phyloP scores from a whole-genome alignment of 2,888 invertebrate genomes.

The Panopea generosa region DNA sequence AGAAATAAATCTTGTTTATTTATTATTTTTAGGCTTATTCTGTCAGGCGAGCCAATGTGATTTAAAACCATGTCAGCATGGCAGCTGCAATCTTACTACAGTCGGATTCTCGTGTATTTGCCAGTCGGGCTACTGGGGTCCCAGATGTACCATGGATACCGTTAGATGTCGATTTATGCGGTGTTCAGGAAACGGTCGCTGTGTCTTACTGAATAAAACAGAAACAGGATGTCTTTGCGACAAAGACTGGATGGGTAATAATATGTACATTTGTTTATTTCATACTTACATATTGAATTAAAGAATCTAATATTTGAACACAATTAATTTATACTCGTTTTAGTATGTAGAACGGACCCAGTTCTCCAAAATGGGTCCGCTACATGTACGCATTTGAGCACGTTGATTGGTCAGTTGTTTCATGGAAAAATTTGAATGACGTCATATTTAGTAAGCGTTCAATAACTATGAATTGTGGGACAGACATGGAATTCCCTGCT shows the following conservation, averaged over 20 bases:
- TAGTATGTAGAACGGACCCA: too few species aligned
- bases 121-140: slow-evolving; percentile 89
- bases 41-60: slow-evolving; percentile 89
- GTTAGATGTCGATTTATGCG: slow-evolving; percentile 35
- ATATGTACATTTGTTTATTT: too few species aligned
- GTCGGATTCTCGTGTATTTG: slow-evolving; percentile 88
- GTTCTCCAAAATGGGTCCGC: too few species aligned
- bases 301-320: too few species aligned
- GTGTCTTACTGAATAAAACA: slow-evolving; percentile 85
- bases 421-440: too few species aligned
- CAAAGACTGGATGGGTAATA: slow-evolving; percentile 90
- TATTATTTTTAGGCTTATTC: slow-evolving; percentile 23
- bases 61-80: slow-evolving; percentile 89
- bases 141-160: slow-evolving; percentile 88
- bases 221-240: slow-evolving; percentile 90
- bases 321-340: too few species aligned
- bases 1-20: neutral
- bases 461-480: too few species aligned
- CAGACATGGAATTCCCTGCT: too few species aligned
- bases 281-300: too few species aligned
- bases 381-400: too few species aligned
- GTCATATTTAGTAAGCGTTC: too few species aligned
- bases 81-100: slow-evolving; percentile 87
- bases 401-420: too few species aligned
- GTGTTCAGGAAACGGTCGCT: slow-evolving; percentile 89